These are phyloP conservation scores for Paragorgia papillata DNA, from an alignment of 92 coral and sea anemone species.

Conservation along the genomic window DNA sequence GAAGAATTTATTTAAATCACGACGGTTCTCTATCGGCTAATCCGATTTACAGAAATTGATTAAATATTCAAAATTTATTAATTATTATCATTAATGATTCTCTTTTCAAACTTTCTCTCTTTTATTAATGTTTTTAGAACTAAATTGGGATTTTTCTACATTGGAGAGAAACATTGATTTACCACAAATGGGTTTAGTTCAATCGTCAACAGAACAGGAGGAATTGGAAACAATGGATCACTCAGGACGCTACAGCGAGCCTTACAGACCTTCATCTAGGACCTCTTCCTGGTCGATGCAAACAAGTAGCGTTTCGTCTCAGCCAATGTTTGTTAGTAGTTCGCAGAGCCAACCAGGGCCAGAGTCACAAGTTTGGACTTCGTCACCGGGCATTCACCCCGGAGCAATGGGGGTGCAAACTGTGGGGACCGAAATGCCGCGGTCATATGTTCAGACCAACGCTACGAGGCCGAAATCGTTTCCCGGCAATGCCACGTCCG, in stretches of 20 bases:
- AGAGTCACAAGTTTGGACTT: constrained; percentile 1
- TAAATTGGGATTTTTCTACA: constrained; percentile 31
- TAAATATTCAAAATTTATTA: too few species aligned
- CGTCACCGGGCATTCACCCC: constrained; percentile 18
- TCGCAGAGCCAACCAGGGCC: not conserved
- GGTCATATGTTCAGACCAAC: not conserved
- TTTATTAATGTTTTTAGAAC: constrained; percentile 8
- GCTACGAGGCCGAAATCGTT: not conserved
- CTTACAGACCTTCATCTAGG: not conserved
- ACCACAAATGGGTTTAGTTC: constrained; percentile 10
- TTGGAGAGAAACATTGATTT: not conserved
- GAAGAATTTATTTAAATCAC: too few species aligned
- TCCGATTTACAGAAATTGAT: too few species aligned
- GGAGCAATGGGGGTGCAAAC: constrained; percentile 23
- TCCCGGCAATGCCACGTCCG: not conserved
- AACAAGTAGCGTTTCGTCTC: constrained; percentile 1
- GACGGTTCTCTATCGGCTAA: too few species aligned
- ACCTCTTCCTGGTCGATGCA: constrained; percentile 31
- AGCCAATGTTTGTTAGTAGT: not conserved
- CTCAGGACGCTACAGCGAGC: constrained; percentile 24
- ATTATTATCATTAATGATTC: too few species aligned
- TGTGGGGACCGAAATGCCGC: constrained; percentile 25
- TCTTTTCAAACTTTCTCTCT: too few species aligned
- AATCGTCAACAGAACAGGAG: constrained; percentile 1
- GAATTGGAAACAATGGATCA: constrained; percentile 34